Evolutionary conservation across 2,888 invertebrate species (phyloP), one percentile per base, ranked within the genome.

Genomic region (Nasonia oneida): DNA sequence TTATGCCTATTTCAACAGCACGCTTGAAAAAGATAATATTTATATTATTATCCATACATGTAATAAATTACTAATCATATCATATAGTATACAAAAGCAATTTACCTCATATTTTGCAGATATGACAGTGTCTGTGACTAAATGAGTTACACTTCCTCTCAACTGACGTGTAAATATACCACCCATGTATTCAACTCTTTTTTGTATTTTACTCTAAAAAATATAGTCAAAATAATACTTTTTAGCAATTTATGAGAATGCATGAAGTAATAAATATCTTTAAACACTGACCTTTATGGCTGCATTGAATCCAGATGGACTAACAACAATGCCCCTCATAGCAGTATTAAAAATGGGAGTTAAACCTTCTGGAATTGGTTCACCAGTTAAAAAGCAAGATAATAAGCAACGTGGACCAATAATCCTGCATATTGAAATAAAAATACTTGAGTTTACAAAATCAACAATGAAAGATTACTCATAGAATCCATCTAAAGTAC

Each of bases 351-450:
- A 97, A 1, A 98, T 95, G 0, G 98, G 98, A 90, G 95, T 96
- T 0, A 95, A 95, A 6, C 95, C 96, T 82, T 96, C 95, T 0
- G 98, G 98, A 89, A 98, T 96, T 0, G 96, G 94, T 89, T 95
- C 95, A 18, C 96, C 96, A 90, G 96, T 96, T 47, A 95, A 94
- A 71, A 98, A 93, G 90, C 98, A 98, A 73, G 95, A 95, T 78
- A 96, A 94, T 23, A 98, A 92, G 91, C 98, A 98, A 81, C 96
- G 95, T 0, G 98, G 97, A 0, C 98, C 98, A 85, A 98, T 94
- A 88, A 98, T 95, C 91, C 98, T 97, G 93, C 92, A 94, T 89
- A 90, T 92, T 90, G 75, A 79, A 61, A 75, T 64, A 75, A 74
- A 67, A 29, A 70, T 57, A 39, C 6, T 3, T 71, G 33, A 23